phyloP scores from a whole-genome alignment of 2,113 vertebrate species.

The Perca schrenkii region DNA sequence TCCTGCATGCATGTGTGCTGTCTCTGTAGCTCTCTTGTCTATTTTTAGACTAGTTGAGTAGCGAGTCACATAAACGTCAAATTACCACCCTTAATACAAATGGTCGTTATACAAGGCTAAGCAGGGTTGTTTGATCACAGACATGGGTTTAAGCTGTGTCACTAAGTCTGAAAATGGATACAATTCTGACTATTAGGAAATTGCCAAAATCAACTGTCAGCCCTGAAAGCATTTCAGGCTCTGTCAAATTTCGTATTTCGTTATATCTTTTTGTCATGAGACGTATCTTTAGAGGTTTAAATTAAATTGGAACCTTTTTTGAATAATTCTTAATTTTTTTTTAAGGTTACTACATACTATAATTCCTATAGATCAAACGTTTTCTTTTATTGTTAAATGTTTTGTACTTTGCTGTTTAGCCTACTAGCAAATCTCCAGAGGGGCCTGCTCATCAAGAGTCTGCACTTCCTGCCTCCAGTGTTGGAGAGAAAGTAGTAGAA shows the following conservation, averaged over 20 bases:
- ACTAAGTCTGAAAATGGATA: neutral
- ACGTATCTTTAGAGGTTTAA: neutral
- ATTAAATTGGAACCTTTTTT: neutral
- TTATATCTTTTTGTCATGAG: neutral
- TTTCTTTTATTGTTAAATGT: neutral
- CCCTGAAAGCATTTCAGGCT: neutral
- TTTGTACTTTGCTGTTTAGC: constrained; percentile 51
- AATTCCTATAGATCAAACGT: neutral
- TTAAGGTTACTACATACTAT: neutral
- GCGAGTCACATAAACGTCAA: neutral
- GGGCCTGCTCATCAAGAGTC: constrained; percentile 40
- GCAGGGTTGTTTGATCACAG: neutral
- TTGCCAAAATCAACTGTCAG: neutral
- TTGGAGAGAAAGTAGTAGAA: constrained; percentile 61
- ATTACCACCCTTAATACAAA: neutral
- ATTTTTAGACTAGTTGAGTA: neutral
- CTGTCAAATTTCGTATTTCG: neutral
- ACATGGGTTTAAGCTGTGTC: neutral
- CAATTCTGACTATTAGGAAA: neutral
- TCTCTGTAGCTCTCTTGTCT: neutral
- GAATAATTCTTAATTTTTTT: neutral
- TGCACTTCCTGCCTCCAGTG: constrained; percentile 48
- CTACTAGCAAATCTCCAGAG: constrained; percentile 51
- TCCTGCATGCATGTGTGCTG: neutral
- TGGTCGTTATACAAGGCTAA: neutral